Evolutionary conservation across 2,888 invertebrate genomes (phyloP), one percentile per base, ranked within the genome.

Genomic region (Ditylenchus weischeri): DNA sequence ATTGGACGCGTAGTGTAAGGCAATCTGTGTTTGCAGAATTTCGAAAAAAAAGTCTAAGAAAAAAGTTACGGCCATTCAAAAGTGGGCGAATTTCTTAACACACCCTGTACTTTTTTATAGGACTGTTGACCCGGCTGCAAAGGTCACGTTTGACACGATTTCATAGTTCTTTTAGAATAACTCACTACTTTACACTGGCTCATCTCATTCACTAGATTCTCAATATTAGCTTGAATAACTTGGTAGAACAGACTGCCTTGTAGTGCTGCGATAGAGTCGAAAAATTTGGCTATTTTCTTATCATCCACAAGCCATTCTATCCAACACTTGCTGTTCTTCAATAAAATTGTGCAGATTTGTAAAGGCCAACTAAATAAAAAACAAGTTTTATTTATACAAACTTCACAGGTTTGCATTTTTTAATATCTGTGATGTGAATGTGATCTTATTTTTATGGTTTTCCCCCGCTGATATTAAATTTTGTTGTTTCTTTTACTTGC

Each of bases 251-350:
- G 47, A 21, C 50, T 35, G 35, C 69, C 62, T 57, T 73, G 73
- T 5, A 73, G 57, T 3, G 75, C 60, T 2, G 73, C 72, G 49
- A 76, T 76, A 18, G 71, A 69, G 57, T 76, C 51, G 61, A 73
- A 73, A 47, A 73, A 73, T 43, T 65, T 57, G n/a, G 48, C 57
- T 18, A 59, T 54, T 50, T 64, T 47, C 15, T 15, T 51, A 36
- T 60, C 48, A 36, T 76, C 76, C 23, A 57, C 35, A 13, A 73
- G 57, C 38, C 50, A 57, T 11, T 74, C 64, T 15, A 76, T 71
- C 73, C 73, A 73, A 47, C 35, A 51, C 36, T 65, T 57, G 11
- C 69, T 65, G 35, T 65, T 57, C 19, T 59, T 47, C 47, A 73
- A 51, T 21, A 73, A 57, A 21, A 73, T 58, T 38, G 78, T 61